These are phyloP conservation scores for Gisinianus flammeolus DNA, from an alignment of 2,888 invertebrate species.

Conservation along the genomic window DNA sequence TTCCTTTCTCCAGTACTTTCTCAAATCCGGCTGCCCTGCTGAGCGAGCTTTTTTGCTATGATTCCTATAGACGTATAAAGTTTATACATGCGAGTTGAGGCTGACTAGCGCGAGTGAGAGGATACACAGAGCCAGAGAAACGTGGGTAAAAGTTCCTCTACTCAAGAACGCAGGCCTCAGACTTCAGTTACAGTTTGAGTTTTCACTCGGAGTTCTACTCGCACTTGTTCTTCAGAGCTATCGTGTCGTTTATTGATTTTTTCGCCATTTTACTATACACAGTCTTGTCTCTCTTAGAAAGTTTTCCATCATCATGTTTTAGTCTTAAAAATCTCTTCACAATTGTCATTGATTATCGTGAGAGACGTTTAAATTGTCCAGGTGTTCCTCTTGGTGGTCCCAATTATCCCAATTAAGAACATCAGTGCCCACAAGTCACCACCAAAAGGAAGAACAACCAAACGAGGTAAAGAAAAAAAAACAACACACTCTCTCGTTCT, in stretches of 20 bases:
- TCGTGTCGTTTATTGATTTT: conserved; percentile 41
- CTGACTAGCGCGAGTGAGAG: too few species aligned
- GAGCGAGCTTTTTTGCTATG: too few species aligned
- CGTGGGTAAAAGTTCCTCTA: too few species aligned
- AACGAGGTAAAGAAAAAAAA: conserved; percentile 16
- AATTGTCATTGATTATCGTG: conserved; percentile 18
- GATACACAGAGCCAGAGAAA: too few species aligned
- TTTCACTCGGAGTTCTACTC: neutral
- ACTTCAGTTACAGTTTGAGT: neutral
- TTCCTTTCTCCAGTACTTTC: neutral
- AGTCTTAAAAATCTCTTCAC: conserved; percentile 32
- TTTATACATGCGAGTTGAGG: too few species aligned
- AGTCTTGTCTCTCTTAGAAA: conserved; percentile 23
- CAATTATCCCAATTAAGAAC: conserved; percentile 35
- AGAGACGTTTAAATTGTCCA: conserved; percentile 25
- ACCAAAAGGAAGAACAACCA: conserved; percentile 11
- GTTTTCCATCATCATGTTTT: conserved; percentile 35
- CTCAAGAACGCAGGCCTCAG: neutral
- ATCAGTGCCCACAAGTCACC: conserved; percentile 13
- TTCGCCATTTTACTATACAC: conserved; percentile 40
- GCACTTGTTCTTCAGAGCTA: neutral
- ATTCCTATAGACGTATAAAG: too few species aligned
- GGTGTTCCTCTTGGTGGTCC: conserved; percentile 36
- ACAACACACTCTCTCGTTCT: neutral
- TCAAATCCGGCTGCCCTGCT: too few species aligned